Base-by-base conservation (phyloP, 2,113 vertebrate genomes). In the Falco punctatus region DNA sequence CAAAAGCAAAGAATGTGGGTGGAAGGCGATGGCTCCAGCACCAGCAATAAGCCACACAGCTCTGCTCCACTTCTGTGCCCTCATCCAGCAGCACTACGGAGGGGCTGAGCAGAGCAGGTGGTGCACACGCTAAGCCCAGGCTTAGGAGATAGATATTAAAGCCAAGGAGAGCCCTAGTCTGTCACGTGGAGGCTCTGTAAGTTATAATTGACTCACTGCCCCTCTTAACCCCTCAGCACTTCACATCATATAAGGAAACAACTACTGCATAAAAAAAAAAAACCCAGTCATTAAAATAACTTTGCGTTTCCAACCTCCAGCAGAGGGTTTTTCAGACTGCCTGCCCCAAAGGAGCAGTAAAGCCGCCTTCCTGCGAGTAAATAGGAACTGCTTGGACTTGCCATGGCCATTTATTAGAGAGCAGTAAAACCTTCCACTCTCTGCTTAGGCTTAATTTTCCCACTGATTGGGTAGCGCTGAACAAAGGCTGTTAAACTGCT, bases 1-100 rank as follows among this genome's bases (percentile, higher is more conserved):
- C 2, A 0, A 10, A 11, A 22, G 24, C 52, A 28, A 3, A 44
- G 51, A 3, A 5, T 5, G 33, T 2, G 5, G 1, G 0, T 3
- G 62, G 6, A 35, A 13, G 33, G 64, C 0, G 7, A 26, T 2
- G 51, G 49, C 33, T 32, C 13, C 1, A 0, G n/a, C 33, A 18
- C 32, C 44, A 13, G 46, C 44, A 21, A 15, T 6, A 32, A 33
- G n/a, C 4, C 22, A 3, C 5, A 0, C 33, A 6, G 28, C n/a
- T 33, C 28, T 22, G 19, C 67, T 59, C 54, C 44, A 1, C 5
- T 15, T 11, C 77, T 4, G 0, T 23, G 4, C 55, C 79, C 7
- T 30, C 26, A 2, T 7, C 61, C 81, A 32, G 51, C 59, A 17
- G 54, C 62, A 16, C 30, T 38, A 24, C 4, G 2, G 46, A 21